Evolutionary conservation across 2,797 vertebrate species (phyloP).

Genomic region (Lithobates pipiens): DNA sequence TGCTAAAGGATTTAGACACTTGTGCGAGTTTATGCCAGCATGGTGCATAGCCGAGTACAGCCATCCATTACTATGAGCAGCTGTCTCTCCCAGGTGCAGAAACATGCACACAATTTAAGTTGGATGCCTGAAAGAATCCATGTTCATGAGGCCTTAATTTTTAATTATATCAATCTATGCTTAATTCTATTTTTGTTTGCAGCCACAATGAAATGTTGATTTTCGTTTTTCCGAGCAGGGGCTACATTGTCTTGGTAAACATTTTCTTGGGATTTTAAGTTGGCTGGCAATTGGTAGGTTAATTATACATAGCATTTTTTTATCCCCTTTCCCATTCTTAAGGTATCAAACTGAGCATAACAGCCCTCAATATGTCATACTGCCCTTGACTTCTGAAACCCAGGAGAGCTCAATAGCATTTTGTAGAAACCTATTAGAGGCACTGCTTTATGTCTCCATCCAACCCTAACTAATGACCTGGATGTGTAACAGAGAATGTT

Average conservation of each 20-base stretch:
- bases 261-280: not conserved
- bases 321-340: conserved; percentile 11
- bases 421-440: conserved; percentile 93
- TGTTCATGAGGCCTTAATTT: no score
- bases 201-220: not conserved
- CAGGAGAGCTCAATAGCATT: conserved; percentile 96
- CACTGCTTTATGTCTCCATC: conserved; percentile 93
- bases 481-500: conserved; percentile 82
- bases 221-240: not conserved
- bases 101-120: no score
- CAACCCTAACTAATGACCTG: conserved; percentile 94
- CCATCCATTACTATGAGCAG: no score
- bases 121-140: no score
- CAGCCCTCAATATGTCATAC: conserved; percentile 73
- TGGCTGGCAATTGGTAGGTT: conserved; percentile 6
- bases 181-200: not conserved
- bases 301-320: conserved; percentile 18
- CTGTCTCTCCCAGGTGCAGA: no score
- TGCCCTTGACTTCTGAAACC: conserved; percentile 91
- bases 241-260: not conserved
- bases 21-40: no score
- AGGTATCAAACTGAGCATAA: conserved; percentile 27
- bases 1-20: no score
- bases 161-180: not conserved
- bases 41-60: no score